A percentile compares a stretch with the other conserved stretches of the same genome.
phyloP scores from a whole-genome alignment of 1,140 invertebrate genomes.

The Lordiphosa stackelbergi region DNA sequence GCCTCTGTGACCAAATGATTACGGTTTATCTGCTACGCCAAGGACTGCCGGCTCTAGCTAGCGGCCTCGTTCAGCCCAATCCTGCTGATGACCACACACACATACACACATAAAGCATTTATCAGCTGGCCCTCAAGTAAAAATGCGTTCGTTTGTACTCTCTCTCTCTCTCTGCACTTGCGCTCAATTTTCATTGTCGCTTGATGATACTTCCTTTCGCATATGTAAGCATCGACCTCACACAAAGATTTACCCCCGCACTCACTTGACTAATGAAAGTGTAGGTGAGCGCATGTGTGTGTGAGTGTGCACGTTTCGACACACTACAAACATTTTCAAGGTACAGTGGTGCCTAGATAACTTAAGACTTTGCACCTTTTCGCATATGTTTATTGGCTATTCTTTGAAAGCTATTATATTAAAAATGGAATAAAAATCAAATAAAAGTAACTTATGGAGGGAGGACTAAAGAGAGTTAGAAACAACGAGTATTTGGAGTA shows the following conservation, averaged over 20 bases:
- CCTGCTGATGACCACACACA: slow-evolving; percentile 41
- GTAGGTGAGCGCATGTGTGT: slow-evolving; percentile 38
- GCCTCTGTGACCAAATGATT: slow-evolving; percentile 66
- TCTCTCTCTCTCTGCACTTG: slow-evolving; percentile 31
- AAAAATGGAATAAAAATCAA: too few relatives aligned
- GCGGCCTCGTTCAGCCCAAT: slow-evolving; percentile 41
- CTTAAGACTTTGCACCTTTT: too few relatives aligned
- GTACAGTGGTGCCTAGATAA: too few relatives aligned
- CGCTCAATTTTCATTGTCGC: slow-evolving; percentile 58
- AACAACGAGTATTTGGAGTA: too few relatives aligned
- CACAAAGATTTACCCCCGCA: slow-evolving; percentile 40
- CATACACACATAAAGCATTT: slow-evolving; percentile 40
- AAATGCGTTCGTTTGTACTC: slow-evolving; percentile 6
- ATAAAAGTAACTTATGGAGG: too few relatives aligned
- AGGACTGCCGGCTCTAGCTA: slow-evolving; percentile 55
- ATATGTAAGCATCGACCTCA: slow-evolving; percentile 61
- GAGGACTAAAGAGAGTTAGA: too few relatives aligned
- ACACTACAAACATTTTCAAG: too few relatives aligned
- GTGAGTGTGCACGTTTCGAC: slow-evolving; percentile 1
- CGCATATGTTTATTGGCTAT: too few relatives aligned
- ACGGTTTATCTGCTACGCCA: slow-evolving; percentile 60
- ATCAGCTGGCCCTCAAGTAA: slow-evolving; percentile 66
- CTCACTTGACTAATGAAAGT: slow-evolving; percentile 40
- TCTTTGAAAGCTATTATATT: too few relatives aligned
- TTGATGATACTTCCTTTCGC: slow-evolving; percentile 49